Conservation (phyloP, 2,113 vertebrate genomes). For the Dinomys branickii region DNA sequence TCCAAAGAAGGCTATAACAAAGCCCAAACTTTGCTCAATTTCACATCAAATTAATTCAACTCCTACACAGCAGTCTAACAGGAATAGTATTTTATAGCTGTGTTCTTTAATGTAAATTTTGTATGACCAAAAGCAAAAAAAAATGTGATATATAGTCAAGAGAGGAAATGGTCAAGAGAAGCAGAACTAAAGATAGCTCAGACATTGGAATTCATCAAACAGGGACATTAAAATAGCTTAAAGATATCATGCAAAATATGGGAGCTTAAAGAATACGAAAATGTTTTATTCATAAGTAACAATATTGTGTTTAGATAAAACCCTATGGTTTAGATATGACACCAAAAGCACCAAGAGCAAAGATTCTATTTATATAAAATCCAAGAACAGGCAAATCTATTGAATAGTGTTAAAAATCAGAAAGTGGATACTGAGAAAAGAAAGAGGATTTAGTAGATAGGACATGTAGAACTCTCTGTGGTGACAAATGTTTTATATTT, state of each 20-base stretch:
- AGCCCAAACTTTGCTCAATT: conserved; percentile 9
- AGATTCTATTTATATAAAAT: not conserved
- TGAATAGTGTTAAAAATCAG: not conserved
- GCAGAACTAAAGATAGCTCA: not conserved
- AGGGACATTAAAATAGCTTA: not conserved
- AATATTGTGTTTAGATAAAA: not conserved
- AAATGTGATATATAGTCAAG: not conserved
- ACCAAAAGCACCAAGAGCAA: not conserved
- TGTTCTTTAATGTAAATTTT: not conserved
- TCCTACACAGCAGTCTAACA: not conserved
- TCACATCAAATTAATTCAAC: not conserved
- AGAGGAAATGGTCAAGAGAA: not conserved
- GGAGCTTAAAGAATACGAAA: not conserved
- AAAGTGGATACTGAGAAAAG: not conserved
- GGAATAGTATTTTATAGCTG: not conserved
- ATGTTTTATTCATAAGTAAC: not conserved
- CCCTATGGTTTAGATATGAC: not conserved
- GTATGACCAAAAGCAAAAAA: not conserved
- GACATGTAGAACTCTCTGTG: not conserved
- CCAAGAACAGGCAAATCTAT: not conserved
- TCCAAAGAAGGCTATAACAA: not conserved
- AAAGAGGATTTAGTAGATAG: not conserved
- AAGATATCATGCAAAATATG: not conserved
- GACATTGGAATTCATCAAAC: not conserved
- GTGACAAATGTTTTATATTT: not conserved